phyloP scores from a whole-genome alignment of 2,797 vertebrate genomes.

The Pampus argenteus region DNA sequence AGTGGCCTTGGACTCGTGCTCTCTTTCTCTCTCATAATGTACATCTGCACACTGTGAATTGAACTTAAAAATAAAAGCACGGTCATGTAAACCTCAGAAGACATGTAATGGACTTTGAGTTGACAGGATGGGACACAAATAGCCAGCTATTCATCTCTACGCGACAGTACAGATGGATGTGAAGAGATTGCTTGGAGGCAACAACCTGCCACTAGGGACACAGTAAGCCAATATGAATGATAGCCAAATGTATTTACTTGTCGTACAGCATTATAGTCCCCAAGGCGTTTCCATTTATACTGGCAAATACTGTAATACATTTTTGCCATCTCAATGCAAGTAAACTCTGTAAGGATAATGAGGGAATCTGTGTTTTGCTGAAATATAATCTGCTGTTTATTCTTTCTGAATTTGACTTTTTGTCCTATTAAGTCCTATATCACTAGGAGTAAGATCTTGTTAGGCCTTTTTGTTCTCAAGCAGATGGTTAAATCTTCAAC shows the following conservation, averaged over 20 bases:
- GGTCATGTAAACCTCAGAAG: slow-evolving; percentile 27
- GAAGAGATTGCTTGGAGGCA: slow-evolving; percentile 36
- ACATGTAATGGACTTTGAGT: slow-evolving; percentile 26
- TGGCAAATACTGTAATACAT: neutral
- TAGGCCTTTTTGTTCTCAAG: slow-evolving; percentile 1
- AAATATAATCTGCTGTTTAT: too few relatives aligned
- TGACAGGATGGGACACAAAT: slow-evolving; percentile 50
- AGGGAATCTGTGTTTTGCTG: neutral
- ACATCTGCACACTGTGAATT: neutral
- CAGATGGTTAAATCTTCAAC: slow-evolving; percentile 20
- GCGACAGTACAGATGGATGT: slow-evolving; percentile 40
- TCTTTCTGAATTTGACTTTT: slow-evolving; percentile 4
- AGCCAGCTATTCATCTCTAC: slow-evolving; percentile 20
- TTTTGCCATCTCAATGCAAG: neutral
- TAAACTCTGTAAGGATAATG: slow-evolving; percentile 19
- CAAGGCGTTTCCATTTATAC: neutral
- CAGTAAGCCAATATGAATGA: slow-evolving; percentile 20
- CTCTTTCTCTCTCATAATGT: neutral
- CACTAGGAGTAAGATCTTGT: neutral
- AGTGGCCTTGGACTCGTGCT: neutral
- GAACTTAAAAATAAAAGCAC: slow-evolving; percentile 17
- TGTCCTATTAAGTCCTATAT: slow-evolving; percentile 8
- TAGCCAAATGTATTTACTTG: slow-evolving; percentile 27
- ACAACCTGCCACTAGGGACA: slow-evolving; percentile 28
- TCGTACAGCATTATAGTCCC: neutral